Conservation (phyloP, 1,140 invertebrate genomes). For the Drosophila busckii region DNA sequence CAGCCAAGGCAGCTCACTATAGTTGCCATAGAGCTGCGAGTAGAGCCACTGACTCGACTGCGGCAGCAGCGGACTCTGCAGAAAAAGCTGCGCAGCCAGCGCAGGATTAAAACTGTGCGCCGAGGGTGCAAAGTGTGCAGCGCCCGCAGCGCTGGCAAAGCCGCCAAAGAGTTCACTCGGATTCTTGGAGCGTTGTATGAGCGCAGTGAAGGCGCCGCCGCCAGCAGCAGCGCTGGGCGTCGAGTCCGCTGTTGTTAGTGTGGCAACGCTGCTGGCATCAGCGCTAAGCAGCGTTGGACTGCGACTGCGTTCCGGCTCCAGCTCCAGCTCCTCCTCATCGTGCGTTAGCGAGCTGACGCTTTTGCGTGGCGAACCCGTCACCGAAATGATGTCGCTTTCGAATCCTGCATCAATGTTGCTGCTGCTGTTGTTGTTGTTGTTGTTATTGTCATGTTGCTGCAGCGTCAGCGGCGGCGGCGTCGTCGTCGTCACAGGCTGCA, state of each 20-base stretch:
- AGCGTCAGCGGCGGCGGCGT: conserved; percentile 47
- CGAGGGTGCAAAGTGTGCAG: conserved; percentile 65
- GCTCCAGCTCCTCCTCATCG: conserved; percentile 53
- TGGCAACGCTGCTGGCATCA: conserved; percentile 30
- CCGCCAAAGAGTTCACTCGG: conserved; percentile 76
- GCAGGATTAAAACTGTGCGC: conserved; percentile 83
- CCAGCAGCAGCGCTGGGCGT: conserved; percentile 3
- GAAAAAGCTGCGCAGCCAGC: conserved; percentile 84
- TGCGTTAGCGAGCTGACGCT: conserved; percentile 50
- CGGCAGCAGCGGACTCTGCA: conserved; percentile 85
- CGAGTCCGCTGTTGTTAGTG: not conserved
- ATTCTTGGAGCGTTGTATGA: conserved; percentile 74
- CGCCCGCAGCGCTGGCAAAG: conserved; percentile 64
- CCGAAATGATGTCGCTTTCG: conserved; percentile 84
- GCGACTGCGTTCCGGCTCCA: conserved; percentile 26
- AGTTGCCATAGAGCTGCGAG: conserved; percentile 84
- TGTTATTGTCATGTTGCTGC: conserved; percentile 55
- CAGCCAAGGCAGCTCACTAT: conserved; percentile 83
- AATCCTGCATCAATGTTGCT: conserved; percentile 75
- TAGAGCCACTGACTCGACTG: conserved; percentile 87
- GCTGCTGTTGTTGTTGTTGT: conserved; percentile 62
- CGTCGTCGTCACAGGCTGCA: conserved; percentile 40
- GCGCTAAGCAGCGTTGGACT: conserved; percentile 25
- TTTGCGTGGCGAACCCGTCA: conserved; percentile 81
- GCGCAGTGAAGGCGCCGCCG: conserved; percentile 72